A percentile compares a stretch with the other conserved stretches of the same genome.
phyloP scores from a whole-genome alignment of 1,140 invertebrate species.

The Camponotus vicinus region DNA sequence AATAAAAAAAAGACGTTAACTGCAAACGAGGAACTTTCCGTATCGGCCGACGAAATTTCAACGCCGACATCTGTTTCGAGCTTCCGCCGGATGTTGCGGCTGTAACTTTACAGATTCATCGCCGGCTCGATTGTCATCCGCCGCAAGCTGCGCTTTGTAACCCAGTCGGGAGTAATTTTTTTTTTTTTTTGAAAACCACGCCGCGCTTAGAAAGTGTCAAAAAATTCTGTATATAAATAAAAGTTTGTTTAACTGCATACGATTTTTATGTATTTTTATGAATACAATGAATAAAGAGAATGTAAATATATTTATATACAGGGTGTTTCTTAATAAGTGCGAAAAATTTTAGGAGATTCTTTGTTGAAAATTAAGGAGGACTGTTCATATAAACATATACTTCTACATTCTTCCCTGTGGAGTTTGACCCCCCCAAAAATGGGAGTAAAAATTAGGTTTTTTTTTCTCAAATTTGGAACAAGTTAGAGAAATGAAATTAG shows the following conservation, averaged over 20 bases:
- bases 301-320: background rate
- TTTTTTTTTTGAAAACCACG: background rate
- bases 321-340: no score
- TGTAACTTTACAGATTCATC: conserved; percentile 56
- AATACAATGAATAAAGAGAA: background rate
- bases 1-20: conserved; percentile 23
- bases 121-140: conserved; percentile 34
- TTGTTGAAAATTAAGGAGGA: no score
- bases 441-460: no score
- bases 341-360: no score
- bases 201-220: background rate
- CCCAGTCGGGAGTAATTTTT: background rate
- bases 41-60: conserved; percentile 46
- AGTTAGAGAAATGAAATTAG: no score
- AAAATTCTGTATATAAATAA: background rate
- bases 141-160: background rate
- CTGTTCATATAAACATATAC: no score
- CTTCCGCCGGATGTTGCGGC: conserved; percentile 12
- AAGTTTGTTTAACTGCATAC: background rate
- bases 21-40: conserved; percentile 53
- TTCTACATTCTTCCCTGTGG: no score
- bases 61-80: conserved; percentile 36
- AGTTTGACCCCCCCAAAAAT: no score
- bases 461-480: no score
- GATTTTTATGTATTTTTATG: background rate